Percentiles rank a stretch among this genome's conserved stretches.
These are phyloP conservation scores for Ctenoplectra terminalis DNA, from an alignment of 1,140 invertebrate genomes.

Conservation along the genomic window DNA sequence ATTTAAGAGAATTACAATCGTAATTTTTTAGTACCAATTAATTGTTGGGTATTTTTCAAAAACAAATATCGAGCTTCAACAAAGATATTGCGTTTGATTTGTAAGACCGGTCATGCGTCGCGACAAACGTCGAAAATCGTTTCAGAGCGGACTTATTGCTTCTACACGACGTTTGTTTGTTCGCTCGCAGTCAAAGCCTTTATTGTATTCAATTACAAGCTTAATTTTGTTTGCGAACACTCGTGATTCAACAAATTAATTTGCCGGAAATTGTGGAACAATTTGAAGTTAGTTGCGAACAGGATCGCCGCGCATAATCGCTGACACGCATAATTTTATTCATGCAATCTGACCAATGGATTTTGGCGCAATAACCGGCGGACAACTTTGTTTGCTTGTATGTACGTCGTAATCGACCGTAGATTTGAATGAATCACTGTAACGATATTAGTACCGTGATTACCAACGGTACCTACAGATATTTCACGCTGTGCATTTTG, in stretches of 20 bases:
- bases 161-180: too few species aligned
- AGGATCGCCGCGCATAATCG: neutral
- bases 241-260: slow-evolving; percentile 8
- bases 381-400: slow-evolving; percentile 41
- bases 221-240: neutral
- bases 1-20: too few species aligned
- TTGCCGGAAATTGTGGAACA: neutral
- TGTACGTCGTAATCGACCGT: neutral
- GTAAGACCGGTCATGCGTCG: neutral
- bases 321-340: slow-evolving; percentile 7
- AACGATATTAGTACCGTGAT: neutral
- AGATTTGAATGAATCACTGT: slow-evolving; percentile 6
- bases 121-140: neutral
- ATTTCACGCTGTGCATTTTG: neutral
- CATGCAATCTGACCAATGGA: neutral
- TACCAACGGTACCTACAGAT: neutral
- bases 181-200: neutral
- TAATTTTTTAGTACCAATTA: too few species aligned
- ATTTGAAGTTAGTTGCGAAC: slow-evolving; percentile 3
- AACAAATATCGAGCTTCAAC: neutral
- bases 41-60: neutral
- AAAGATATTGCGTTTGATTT: neutral
- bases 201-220: neutral
- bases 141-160: neutral
- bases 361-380: neutral